Conservation (phyloP, 2,797 vertebrate species). For the Sebastes variabilis region DNA sequence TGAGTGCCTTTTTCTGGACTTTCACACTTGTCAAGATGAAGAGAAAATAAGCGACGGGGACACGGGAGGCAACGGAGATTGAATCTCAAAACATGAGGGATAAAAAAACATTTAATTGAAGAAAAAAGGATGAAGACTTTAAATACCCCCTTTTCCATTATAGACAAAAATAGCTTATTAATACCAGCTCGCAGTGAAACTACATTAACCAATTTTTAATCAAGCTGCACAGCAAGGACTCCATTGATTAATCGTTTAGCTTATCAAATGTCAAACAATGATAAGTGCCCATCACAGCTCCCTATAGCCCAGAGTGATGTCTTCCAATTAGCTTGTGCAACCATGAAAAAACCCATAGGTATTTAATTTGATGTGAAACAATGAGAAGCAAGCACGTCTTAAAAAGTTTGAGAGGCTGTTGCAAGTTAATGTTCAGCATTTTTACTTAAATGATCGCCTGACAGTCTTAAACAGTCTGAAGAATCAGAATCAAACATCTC, state of each 20-base stretch:
- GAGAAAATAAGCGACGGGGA: not conserved
- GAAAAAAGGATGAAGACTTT: not conserved
- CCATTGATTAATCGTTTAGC: constrained; percentile 31
- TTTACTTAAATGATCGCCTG: not conserved
- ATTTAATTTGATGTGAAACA: constrained; percentile 17
- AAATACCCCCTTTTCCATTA: not conserved
- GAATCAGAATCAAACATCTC: not conserved
- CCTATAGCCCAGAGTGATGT: not conserved
- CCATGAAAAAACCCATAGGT: not conserved
- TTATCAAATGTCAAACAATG: constrained; percentile 30
- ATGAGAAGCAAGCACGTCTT: not conserved
- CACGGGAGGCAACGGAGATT: not conserved
- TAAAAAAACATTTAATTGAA: not conserved
- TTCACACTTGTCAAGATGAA: constrained; percentile 5
- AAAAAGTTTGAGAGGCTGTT: not conserved
- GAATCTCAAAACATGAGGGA: constrained; percentile 7
- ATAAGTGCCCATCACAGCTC: constrained; percentile 18
- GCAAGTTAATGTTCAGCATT: not conserved
- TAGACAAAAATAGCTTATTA: not conserved
- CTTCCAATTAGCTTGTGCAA: constrained; percentile 18
- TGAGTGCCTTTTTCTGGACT: not conserved
- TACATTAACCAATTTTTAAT: constrained; percentile 38
- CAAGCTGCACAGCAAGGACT: constrained; percentile 26
- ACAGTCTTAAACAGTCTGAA: not conserved
- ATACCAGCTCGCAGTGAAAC: constrained; percentile 2